Evolutionary conservation across 2,888 invertebrate species (phyloP), one percentile per base, ranked within the genome.

Genomic region (Sphaerophoria taeniata): DNA sequence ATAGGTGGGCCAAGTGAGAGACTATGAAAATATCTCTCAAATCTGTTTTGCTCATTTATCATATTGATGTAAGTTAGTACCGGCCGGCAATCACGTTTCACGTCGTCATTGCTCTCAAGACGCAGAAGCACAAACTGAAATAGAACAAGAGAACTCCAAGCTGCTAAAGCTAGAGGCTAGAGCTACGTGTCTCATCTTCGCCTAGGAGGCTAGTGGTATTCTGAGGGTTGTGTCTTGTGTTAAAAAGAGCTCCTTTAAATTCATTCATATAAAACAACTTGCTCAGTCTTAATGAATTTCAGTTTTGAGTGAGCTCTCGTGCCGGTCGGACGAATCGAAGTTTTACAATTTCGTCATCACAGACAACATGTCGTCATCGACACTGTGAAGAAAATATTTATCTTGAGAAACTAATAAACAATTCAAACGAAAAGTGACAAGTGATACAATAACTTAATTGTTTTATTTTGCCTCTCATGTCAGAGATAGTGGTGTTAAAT

Each of bases 261-360:
- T 36, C 39, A 24, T 56, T 36, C 1, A 84, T 76, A 80, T 70
- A 55, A 80, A 67, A 51, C 51, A 49, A 63, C 61, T 56, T 53
- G 69, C 16, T 69, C 67, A 55, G 24, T 63, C 14, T 14, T n/a
- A 69, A 65, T 76, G 51, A 72, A 72, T 49, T 84, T 84, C 56
- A 84, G 84, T 84, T 84, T 80, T 69, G n/a, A 84, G 61, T 80
- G 75, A 80, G 72, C 84, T 84, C 72, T 84, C 61, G 36, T n/a
- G 72, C 69, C 61, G 16, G 60, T 61, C 80, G 75, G 61, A 11
- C 11, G 61, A 75, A 45, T 55, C 72, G 60, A 9, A 7, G 3
- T 0, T 43, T 12, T 43, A 11, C 43, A 12, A 60, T 33, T 16
- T 16, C 4, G 12, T 16, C 33, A 61, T 9, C n/a, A 36, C n/a